These are phyloP conservation scores for Balaeniceps rex DNA, from an alignment of 2,113 vertebrate genomes.

Conservation along the genomic window DNA sequence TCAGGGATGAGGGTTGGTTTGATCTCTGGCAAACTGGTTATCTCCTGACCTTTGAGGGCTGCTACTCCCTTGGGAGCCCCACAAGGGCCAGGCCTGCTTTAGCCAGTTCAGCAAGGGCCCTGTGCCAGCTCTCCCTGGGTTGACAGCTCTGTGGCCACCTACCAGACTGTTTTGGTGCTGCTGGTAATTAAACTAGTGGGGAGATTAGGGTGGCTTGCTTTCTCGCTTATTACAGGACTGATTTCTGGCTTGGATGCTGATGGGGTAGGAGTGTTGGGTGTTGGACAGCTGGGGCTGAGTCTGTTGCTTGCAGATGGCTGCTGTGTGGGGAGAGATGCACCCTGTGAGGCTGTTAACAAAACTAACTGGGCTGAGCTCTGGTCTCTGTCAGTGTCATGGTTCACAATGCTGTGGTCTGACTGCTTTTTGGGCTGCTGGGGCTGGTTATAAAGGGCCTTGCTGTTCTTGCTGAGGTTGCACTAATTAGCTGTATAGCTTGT, in stretches of 20 bases:
- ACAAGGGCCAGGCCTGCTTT: not conserved
- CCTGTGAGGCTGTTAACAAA: not conserved
- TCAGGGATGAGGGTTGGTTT: not conserved
- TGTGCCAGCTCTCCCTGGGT: not conserved
- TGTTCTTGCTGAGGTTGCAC: constrained; percentile 37
- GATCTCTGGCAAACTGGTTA: not conserved
- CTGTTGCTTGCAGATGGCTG: not conserved
- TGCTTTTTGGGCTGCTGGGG: not conserved
- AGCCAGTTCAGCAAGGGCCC: not conserved
- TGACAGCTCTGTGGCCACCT: not conserved
- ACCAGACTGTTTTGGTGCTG: not conserved
- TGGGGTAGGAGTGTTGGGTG: not conserved
- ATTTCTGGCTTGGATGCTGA: not conserved
- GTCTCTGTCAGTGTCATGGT: not conserved
- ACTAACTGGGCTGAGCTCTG: not conserved
- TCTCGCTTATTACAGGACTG: not conserved
- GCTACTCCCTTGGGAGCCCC: not conserved
- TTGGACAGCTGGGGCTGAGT: not conserved
- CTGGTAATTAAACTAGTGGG: constrained; percentile 30
- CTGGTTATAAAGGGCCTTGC: not conserved
- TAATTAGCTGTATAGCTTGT: constrained; percentile 1
- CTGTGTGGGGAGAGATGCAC: not conserved
- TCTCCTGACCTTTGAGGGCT: not conserved
- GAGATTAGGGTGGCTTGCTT: not conserved
- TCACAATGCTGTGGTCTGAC: not conserved